Evolutionary conservation across 2,113 vertebrate species (phyloP).

Genomic region (Bubo blakistoni): DNA sequence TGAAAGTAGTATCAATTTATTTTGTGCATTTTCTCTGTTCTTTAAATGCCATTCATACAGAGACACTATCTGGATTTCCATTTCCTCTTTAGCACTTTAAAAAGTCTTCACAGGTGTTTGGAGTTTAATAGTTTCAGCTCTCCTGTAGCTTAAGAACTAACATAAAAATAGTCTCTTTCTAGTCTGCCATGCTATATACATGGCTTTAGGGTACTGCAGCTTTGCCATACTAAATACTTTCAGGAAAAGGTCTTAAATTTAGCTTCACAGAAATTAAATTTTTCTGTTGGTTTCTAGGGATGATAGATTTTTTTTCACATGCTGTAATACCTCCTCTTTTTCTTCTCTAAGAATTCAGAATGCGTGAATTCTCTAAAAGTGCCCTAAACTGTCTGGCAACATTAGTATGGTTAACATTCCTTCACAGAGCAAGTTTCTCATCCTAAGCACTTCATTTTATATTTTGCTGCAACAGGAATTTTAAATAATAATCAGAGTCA

Average conservation of each 20-base stretch:
- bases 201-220: neutral
- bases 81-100: slow-evolving; percentile 32
- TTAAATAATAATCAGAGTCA: neutral
- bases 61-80: neutral
- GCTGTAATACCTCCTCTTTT: neutral
- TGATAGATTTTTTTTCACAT: neutral
- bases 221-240: neutral
- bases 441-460: neutral
- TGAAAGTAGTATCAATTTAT: neutral
- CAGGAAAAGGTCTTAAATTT: neutral
- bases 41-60: neutral
- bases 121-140: neutral
- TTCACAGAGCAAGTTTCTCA: neutral
- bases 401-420: neutral
- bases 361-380: neutral
- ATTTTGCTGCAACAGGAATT: neutral
- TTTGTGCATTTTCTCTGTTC: neutral
- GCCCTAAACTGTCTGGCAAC: neutral
- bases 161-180: neutral
- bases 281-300: neutral
- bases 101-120: neutral
- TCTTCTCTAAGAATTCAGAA: neutral
- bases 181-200: neutral
- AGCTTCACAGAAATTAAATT: neutral
- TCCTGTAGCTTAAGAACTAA: neutral